Percentiles rank a stretch among this genome's conserved stretches.
Evolutionary conservation across 1,140 invertebrate species (phyloP).

Genomic region (Lordiphosa clarofinis): DNA sequence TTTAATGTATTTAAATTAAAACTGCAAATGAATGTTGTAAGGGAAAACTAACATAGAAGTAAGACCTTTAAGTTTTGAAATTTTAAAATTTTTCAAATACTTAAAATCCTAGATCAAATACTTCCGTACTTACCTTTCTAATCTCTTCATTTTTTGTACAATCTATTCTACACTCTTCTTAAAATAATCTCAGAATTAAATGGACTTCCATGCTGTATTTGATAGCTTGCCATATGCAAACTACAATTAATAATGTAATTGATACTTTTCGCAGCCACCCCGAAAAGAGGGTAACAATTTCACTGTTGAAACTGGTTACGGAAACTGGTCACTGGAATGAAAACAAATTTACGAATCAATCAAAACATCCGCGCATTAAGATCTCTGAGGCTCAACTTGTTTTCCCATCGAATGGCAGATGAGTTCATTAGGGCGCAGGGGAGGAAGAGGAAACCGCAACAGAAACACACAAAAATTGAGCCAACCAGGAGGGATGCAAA

Average conservation of each 20-base stretch:
- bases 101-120: too few relatives aligned
- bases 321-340: constrained; percentile 43
- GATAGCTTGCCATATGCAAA: constrained; percentile 8
- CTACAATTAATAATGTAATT: constrained; percentile 58
- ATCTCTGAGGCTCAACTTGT: constrained; percentile 70
- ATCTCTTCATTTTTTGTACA: too few relatives aligned
- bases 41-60: too few relatives aligned
- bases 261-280: constrained; percentile 47
- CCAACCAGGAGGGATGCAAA: constrained; percentile 15
- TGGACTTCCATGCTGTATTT: neutral
- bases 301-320: constrained; percentile 23
- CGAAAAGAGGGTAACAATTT: neutral
- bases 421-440: constrained; percentile 21
- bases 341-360: constrained; percentile 76
- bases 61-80: too few relatives aligned
- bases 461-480: constrained; percentile 12
- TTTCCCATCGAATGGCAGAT: constrained; percentile 63
- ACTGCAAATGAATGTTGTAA: too few relatives aligned
- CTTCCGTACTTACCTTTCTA: too few relatives aligned
- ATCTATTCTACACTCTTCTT: too few relatives aligned
- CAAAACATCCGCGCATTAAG: constrained; percentile 74
- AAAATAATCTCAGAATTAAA: too few relatives aligned
- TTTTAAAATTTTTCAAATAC: too few relatives aligned
- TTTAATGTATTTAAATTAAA: too few relatives aligned
- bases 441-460: constrained; percentile 26